A percentile compares a stretch with the other conserved stretches of the same genome.
Conservation (phyloP, 2,797 vertebrate genomes). For the Thamnophis elegans region DNA sequence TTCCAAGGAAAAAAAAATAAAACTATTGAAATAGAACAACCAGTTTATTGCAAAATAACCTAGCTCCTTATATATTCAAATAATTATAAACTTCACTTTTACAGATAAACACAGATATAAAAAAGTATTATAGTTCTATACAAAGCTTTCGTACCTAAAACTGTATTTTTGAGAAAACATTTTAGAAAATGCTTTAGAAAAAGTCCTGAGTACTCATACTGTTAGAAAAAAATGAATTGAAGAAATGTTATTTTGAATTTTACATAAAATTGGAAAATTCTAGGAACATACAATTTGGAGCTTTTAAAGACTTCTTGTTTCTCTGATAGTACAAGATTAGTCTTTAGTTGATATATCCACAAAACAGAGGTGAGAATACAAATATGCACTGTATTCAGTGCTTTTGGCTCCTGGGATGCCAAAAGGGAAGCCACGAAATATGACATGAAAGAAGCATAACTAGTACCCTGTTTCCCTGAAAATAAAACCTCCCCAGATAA, state of each 20-base stretch:
- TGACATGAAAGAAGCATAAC: neutral
- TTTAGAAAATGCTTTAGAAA: neutral
- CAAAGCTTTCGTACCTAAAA: neutral
- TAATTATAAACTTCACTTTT: slow-evolving; percentile 6
- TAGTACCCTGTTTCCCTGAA: neutral
- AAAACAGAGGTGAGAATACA: neutral
- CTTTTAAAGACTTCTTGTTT: neutral
- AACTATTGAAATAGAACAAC: neutral
- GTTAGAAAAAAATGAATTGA: neutral
- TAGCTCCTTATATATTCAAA: neutral
- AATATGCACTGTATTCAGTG: neutral
- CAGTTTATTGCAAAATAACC: neutral
- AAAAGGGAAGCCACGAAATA: neutral
- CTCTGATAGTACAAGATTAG: neutral
- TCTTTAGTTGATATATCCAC: neutral
- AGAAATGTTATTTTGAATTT: neutral
- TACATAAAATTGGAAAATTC: neutral
- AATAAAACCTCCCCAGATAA: no score
- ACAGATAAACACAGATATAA: neutral
- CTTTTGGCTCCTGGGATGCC: neutral
- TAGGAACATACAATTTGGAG: neutral
- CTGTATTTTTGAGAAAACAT: slow-evolving; percentile 1
- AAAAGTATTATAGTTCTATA: neutral
- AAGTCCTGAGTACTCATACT: neutral
- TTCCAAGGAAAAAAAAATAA: neutral